Conservation (phyloP, 2,888 invertebrate species). For the Dynastes grantii region DNA sequence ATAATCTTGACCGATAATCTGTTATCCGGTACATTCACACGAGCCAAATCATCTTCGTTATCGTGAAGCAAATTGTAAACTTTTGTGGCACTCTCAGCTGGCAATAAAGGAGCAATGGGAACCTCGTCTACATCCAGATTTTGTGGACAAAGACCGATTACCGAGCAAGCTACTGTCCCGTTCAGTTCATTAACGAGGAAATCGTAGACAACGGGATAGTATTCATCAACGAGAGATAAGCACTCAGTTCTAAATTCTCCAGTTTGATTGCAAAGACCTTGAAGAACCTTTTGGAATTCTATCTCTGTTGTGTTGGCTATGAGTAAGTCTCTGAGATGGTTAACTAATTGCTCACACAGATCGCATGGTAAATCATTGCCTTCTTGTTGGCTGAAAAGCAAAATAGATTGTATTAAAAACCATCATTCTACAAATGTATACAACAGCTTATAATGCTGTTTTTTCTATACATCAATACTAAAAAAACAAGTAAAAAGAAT, state of each 20-base stretch:
- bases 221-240: slow-evolving; percentile 82
- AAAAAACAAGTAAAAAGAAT: too few relatives aligned
- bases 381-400: slow-evolving; percentile 37
- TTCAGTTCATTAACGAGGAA: slow-evolving; percentile 81
- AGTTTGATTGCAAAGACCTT: slow-evolving; percentile 87
- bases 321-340: slow-evolving; percentile 84
- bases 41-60: slow-evolving; percentile 45
- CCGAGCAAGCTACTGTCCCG: slow-evolving; percentile 79
- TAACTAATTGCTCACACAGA: slow-evolving; percentile 87
- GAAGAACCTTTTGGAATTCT: slow-evolving; percentile 85
- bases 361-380: slow-evolving; percentile 84
- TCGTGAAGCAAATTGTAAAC: slow-evolving; percentile 60
- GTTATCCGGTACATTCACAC: slow-evolving; percentile 44
- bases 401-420: too few relatives aligned
- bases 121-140: slow-evolving; percentile 55
- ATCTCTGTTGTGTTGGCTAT: slow-evolving; percentile 88
- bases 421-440: too few relatives aligned
- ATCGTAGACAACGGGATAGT: slow-evolving; percentile 82
- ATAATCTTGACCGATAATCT: slow-evolving; percentile 53
- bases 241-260: slow-evolving; percentile 84
- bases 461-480: too few relatives aligned
- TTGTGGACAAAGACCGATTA: slow-evolving; percentile 80
- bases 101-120: slow-evolving; percentile 77
- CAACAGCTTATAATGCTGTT: too few relatives aligned
- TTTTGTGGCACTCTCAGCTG: slow-evolving; percentile 71